These are phyloP conservation scores for Saccopteryx leptura DNA, from an alignment of 2,113 vertebrate genomes.

Conservation along the genomic window DNA sequence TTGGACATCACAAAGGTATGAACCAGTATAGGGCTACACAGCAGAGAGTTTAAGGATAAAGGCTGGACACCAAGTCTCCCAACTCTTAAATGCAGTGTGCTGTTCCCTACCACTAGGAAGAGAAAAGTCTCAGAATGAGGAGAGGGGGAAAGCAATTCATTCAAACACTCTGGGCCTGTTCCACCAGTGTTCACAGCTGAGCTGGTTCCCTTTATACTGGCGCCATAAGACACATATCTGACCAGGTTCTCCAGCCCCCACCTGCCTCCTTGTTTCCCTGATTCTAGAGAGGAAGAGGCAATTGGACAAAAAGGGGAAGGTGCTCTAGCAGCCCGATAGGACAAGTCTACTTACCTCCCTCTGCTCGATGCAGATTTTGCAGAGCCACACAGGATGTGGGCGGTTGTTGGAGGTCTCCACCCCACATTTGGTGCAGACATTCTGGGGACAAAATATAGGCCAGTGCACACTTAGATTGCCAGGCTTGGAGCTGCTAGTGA, in stretches of 20 bases:
- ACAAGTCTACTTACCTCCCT: slow-evolving; percentile 92
- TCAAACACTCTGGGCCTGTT: background rate
- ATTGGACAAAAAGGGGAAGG: fast-evolving
- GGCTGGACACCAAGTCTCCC: too few relatives aligned
- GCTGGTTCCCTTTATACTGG: background rate
- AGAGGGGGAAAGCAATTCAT: background rate
- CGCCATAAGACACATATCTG: background rate
- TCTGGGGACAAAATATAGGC: slow-evolving; percentile 87
- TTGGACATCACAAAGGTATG: background rate
- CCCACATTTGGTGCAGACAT: slow-evolving; percentile 95
- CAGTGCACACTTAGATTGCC: background rate
- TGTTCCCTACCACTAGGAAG: background rate
- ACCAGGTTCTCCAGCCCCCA: background rate
- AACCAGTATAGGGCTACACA: background rate
- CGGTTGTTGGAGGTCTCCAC: slow-evolving; percentile 91
- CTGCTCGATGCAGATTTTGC: slow-evolving; percentile 97
- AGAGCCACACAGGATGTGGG: slow-evolving; percentile 92
- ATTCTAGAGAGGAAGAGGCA: background rate
- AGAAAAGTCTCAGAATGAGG: background rate
- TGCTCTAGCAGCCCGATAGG: fast-evolving
- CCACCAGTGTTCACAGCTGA: background rate
- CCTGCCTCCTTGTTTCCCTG: background rate
- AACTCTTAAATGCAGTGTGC: background rate
- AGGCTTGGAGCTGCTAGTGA: background rate
- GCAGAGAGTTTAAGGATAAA: background rate